Conservation (phyloP, 1,140 invertebrate genomes). For the Aphidius gifuensis region DNA sequence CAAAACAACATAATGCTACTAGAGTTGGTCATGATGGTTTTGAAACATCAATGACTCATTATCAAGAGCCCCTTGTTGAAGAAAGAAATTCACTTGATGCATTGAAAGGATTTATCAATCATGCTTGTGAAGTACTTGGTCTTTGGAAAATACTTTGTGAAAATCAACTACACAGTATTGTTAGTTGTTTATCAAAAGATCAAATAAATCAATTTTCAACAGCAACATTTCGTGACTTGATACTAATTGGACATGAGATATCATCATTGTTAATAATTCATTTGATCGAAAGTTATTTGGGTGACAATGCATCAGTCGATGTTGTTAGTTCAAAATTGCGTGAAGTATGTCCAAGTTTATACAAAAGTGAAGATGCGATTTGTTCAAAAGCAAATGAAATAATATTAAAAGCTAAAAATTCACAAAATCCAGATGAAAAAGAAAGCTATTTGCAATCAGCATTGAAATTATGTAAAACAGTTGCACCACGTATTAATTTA, state of each 20-base stretch:
- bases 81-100: constrained; percentile 75
- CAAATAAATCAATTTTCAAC: constrained; percentile 62
- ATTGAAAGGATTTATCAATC: constrained; percentile 72
- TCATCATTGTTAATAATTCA: constrained; percentile 71
- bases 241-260: constrained; percentile 80
- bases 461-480: constrained; percentile 79
- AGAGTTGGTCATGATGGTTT: constrained; percentile 39
- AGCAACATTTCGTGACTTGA: constrained; percentile 75
- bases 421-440: constrained; percentile 67
- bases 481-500: constrained; percentile 76
- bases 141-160: constrained; percentile 93
- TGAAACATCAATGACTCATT: constrained; percentile 40
- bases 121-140: constrained; percentile 85
- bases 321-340: constrained; percentile 84
- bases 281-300: constrained; percentile 82
- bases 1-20: constrained; percentile 45
- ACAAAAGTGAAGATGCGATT: constrained; percentile 92
- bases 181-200: constrained; percentile 61
- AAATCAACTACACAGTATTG: constrained; percentile 86
- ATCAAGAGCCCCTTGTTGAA: constrained; percentile 57
- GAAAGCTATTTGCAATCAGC: constrained; percentile 74
- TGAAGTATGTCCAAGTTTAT: constrained; percentile 89
- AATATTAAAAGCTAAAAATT: constrained; percentile 72
- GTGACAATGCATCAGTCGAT: constrained; percentile 92
- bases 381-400: constrained; percentile 91